These are phyloP conservation scores for Hephaestus fuliginosus DNA, from an alignment of 2,797 vertebrate species.

Conservation along the genomic window DNA sequence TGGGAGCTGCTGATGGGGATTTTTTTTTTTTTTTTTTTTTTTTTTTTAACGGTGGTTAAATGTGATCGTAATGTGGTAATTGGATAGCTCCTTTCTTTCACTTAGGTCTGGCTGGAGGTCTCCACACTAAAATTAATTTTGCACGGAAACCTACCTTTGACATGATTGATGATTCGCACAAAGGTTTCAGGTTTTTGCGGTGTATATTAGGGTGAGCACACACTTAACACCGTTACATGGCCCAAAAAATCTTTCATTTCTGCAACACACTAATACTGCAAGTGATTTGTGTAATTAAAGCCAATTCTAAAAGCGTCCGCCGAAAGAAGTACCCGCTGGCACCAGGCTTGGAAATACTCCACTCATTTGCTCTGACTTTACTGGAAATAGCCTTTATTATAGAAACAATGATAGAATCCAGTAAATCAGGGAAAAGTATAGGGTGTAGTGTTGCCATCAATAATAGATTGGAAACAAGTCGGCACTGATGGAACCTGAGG, in stretches of 20 bases:
- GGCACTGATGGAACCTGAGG: constrained; percentile 84
- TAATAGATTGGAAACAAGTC: constrained; percentile 88
- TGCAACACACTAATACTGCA: constrained; percentile 6
- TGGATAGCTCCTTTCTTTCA: constrained; percentile 81
- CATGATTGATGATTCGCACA: constrained; percentile 70
- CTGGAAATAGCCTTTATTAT: constrained; percentile 84
- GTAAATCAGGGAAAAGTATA: constrained; percentile 86
- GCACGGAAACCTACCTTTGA: constrained; percentile 68
- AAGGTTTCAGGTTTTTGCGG: constrained; percentile 60
- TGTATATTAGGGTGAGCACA: constrained; percentile 15
- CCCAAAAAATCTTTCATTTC: constrained; percentile 26
- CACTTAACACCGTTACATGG: not conserved
- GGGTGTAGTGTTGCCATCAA: constrained; percentile 86
- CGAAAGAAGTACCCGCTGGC: constrained; percentile 60
- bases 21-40: too few relatives aligned
- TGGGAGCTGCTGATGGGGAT: constrained; percentile 42
- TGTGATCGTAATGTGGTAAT: constrained; percentile 80
- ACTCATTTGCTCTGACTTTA: constrained; percentile 76
- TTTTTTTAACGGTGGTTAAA: constrained; percentile 42
- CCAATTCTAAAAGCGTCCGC: constrained; percentile 44
- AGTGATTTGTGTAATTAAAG: constrained; percentile 67
- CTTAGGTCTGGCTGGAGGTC: constrained; percentile 75
- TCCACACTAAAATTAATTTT: constrained; percentile 73
- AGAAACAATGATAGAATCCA: constrained; percentile 86
- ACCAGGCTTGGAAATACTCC: constrained; percentile 75